Evolutionary conservation across 2,797 vertebrate genomes (phyloP), one percentile per base, ranked within the genome.

Genomic region (Lithobates sylvaticus): DNA sequence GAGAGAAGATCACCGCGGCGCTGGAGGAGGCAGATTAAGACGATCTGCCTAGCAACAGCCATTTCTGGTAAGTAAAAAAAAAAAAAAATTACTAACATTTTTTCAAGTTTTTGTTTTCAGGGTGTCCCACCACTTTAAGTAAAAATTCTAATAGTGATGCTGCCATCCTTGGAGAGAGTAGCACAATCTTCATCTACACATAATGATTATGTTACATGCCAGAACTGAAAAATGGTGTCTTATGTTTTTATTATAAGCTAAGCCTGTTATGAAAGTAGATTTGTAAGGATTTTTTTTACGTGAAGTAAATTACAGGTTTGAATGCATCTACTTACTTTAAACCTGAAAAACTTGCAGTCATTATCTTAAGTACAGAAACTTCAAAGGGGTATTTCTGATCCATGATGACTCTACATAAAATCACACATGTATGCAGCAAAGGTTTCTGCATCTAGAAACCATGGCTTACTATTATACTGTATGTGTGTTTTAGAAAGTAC

Each of bases 291-390:
- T 58, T 61, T 21, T 23, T 61, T 61, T 21, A 12, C 54, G 23
- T 23, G 54, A 23, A 23, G 54, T 61, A 61, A 61, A 61, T 61
- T 8, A 61, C 54, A 61, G 5, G 21, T 61, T 61, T 61, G 21
- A 21, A 61, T 9, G 54, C 54, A 61, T 61, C 21, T 23, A 23
- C 21, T 23, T 23, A 39, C 32, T n/a, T 72, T 5, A 77, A 77
- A 77, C 54, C 54, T 76, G 75, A 36, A 77, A 65, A 78, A 78
- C 76, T 23, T 67, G 76, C 61, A 65, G 58, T 29, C 39, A 67
- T 42, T 78, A 65, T 65, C n/a, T 67, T 36, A 26, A 65, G n/a
- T 3, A 5, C 36, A 16, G 32, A 39, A 36, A 39, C 34, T 13
- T 67, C 3, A 58, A 27, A 32, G 29, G 18, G 32, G 70, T 10